phyloP scores from a whole-genome alignment of 1,140 invertebrate species.

The Zaprionus davidi region DNA sequence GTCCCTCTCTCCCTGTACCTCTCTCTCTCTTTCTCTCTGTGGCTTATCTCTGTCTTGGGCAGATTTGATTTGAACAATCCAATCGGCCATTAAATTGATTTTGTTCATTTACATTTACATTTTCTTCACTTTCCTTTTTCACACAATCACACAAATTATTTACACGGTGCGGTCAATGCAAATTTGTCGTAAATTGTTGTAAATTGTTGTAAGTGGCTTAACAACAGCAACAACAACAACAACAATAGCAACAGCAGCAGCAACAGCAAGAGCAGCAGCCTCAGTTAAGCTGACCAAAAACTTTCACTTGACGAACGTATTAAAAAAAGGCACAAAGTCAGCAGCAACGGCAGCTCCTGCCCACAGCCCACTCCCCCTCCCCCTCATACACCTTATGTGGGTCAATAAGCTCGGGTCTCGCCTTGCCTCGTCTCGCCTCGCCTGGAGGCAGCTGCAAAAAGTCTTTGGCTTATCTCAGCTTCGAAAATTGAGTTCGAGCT shows the following conservation, averaged over 20 bases:
- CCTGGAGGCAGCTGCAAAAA: constrained; percentile 19
- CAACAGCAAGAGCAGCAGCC: background rate
- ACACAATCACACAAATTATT: constrained; percentile 48
- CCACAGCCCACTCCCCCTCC: too few species aligned
- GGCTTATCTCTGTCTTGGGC: background rate
- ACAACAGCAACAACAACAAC: constrained; percentile 20
- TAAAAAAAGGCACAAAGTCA: constrained; percentile 11
- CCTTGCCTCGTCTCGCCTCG: background rate
- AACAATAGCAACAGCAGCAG: constrained; percentile 25
- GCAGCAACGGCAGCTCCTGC: constrained; percentile 2
- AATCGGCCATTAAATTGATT: constrained; percentile 41
- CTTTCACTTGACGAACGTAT: constrained; percentile 60
- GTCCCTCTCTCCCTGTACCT: background rate
- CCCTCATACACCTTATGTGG: constrained; percentile 30
- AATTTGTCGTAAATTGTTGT: constrained; percentile 77
- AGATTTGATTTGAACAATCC: constrained; percentile 23
- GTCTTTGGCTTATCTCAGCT: constrained; percentile 36
- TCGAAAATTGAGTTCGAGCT: constrained; percentile 23
- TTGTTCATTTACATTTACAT: constrained; percentile 69
- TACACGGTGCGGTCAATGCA: constrained; percentile 51
- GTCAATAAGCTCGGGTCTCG: constrained; percentile 34
- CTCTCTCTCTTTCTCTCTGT: background rate
- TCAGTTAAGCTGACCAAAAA: constrained; percentile 45
- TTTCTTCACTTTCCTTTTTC: constrained; percentile 68
- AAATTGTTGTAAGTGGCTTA: constrained; percentile 62